Conservation (phyloP, 2,888 invertebrate genomes). For the Callyntrura sp. region DNA sequence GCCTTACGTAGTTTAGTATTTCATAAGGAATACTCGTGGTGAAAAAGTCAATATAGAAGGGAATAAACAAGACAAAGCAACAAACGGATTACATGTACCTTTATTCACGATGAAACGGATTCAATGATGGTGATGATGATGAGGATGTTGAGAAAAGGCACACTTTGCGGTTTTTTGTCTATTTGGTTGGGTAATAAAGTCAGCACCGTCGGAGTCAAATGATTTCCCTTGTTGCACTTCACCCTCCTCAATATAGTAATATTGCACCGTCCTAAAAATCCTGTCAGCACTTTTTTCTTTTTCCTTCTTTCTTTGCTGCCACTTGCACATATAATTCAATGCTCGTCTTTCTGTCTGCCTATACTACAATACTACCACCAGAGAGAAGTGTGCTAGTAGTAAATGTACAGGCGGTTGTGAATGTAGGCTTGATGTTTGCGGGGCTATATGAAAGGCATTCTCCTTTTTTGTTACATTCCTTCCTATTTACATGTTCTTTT, state of each 20-base stretch:
- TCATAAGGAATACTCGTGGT: background rate
- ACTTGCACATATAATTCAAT: slow-evolving; percentile 45
- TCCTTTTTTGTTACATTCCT: slow-evolving; percentile 17
- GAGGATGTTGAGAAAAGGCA: slow-evolving; percentile 67
- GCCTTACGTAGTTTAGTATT: too few species aligned
- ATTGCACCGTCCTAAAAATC: slow-evolving; percentile 71
- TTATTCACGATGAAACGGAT: too few species aligned
- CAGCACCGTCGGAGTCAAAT: slow-evolving; percentile 77
- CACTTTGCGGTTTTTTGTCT: slow-evolving; percentile 76
- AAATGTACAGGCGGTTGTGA: too few species aligned
- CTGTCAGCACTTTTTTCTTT: slow-evolving; percentile 76
- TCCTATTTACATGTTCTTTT: slow-evolving; percentile 48
- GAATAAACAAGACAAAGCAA: background rate
- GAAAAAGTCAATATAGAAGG: background rate
- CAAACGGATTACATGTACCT: too few species aligned
- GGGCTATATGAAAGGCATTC: slow-evolving; percentile 18
- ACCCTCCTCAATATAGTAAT: slow-evolving; percentile 74
- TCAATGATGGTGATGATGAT: background rate
- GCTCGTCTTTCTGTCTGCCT: slow-evolving; percentile 19
- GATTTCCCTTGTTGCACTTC: slow-evolving; percentile 77
- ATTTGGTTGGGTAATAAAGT: slow-evolving; percentile 76
- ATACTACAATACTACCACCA: background rate
- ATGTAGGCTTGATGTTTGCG: background rate
- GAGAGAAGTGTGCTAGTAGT: too few species aligned
- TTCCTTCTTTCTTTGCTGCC: slow-evolving; percentile 61